Percentiles rank a stretch among this genome's conserved stretches.
Conservation (phyloP, 2,797 vertebrate genomes). For the Octomys mimax region DNA sequence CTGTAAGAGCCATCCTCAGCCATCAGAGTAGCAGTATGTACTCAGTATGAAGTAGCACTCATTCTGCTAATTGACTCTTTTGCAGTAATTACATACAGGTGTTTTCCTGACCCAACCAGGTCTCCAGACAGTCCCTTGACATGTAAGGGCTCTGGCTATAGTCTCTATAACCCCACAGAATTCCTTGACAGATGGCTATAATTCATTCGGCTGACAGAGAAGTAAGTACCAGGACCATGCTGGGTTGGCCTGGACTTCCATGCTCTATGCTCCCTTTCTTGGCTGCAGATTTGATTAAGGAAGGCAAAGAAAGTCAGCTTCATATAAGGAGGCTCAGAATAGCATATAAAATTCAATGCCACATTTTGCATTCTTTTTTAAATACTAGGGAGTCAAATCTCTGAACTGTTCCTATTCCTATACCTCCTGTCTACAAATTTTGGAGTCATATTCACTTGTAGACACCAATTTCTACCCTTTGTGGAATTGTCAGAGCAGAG, state of each 20-base stretch:
- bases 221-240: neutral
- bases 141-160: neutral
- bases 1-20: neutral
- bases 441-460: neutral
- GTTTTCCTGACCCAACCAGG: neutral
- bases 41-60: no score
- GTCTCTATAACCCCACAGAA: neutral
- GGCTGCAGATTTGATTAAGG: neutral
- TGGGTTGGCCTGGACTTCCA: neutral
- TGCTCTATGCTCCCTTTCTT: neutral
- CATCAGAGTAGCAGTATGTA: neutral
- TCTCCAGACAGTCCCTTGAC: neutral
- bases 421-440: neutral
- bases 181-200: neutral
- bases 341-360: neutral
- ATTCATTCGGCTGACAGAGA: neutral
- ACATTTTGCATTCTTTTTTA: constrained; percentile 12
- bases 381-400: neutral
- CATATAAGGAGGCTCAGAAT: neutral
- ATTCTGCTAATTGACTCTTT: neutral
- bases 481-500: neutral
- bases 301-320: neutral
- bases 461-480: neutral
- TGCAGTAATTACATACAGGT: neutral
- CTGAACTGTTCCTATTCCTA: neutral